Conservation (phyloP, 2,888 invertebrate species). For the Tridacna crocea region DNA sequence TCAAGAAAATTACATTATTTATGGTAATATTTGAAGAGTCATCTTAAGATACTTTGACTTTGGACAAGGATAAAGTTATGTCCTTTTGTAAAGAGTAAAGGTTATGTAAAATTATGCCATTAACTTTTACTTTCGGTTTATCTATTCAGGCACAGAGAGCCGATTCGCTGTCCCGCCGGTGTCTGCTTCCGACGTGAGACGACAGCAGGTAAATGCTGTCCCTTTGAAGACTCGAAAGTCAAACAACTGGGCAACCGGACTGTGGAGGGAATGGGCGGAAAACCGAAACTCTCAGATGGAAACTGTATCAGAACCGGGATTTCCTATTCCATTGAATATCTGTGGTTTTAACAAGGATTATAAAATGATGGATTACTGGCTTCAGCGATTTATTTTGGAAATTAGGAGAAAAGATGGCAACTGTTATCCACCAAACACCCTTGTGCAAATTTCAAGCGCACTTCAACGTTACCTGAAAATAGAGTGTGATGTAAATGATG, state of each 20-base stretch:
- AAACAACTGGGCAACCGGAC: constrained; percentile 25
- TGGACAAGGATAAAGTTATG: no score
- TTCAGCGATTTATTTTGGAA: constrained; percentile 28
- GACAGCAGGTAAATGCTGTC: constrained; percentile 3
- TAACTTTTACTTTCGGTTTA: not conserved
- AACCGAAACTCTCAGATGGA: constrained; percentile 7
- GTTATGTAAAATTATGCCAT: not conserved
- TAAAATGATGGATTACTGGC: constrained; percentile 15
- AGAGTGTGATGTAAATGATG: not conserved
- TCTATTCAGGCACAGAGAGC: constrained; percentile 7
- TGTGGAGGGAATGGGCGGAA: constrained; percentile 36
- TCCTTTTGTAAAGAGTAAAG: no score
- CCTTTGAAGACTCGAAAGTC: constrained; percentile 21
- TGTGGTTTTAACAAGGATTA: constrained; percentile 9
- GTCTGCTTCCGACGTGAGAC: constrained; percentile 1
- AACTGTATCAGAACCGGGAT: constrained; percentile 16
- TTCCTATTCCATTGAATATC: constrained; percentile 16
- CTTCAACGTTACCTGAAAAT: constrained; percentile 7
- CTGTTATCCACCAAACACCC: constrained; percentile 26
- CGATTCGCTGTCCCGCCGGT: constrained; percentile 28
- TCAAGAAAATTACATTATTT: no score
- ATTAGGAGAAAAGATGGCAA: constrained; percentile 23
- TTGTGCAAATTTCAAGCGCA: constrained; percentile 16
- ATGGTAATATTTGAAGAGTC: no score
- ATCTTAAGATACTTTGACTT: no score